Conservation (phyloP, 2,797 vertebrate genomes). For the Enteromius thamalakanensis region DNA sequence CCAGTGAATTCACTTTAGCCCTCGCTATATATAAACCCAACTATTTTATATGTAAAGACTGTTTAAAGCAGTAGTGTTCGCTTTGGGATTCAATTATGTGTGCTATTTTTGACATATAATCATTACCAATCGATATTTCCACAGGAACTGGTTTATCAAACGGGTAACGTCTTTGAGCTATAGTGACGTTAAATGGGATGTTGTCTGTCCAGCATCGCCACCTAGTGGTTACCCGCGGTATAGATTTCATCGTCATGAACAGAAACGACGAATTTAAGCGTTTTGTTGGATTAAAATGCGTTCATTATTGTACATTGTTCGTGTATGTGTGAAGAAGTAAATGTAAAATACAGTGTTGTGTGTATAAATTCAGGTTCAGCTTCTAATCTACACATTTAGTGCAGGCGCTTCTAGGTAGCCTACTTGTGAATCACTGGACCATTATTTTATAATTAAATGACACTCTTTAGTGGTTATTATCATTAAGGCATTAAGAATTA, state of each 20-base stretch:
- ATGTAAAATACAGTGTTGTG: not conserved
- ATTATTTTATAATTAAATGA: constrained; percentile 1
- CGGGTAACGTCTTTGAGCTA: not conserved
- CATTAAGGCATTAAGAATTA: constrained; percentile 67
- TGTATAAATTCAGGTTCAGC: not conserved
- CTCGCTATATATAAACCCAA: not conserved
- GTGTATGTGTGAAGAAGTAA: not conserved
- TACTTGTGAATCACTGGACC: not conserved
- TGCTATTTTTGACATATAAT: not conserved
- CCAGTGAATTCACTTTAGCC: too few relatives aligned
- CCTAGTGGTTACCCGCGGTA: constrained; percentile 6
- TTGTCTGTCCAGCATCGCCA: constrained; percentile 22
- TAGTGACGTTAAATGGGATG: not conserved
- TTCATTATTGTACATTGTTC: not conserved
- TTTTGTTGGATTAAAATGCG: not conserved
- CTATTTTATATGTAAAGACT: not conserved
- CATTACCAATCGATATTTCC: not conserved
- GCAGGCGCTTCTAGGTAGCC: not conserved
- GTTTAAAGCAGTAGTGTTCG: not conserved
- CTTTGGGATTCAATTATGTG: not conserved
- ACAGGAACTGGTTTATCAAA: not conserved
- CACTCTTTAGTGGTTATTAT: constrained; percentile 20
- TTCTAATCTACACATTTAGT: not conserved
- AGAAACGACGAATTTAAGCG: not conserved
- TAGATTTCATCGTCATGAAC: not conserved